These are phyloP conservation scores for Axinella damicornis DNA, from an alignment of 37 sponge, comb jelly and placozoan genomes.

Conservation along the genomic window DNA sequence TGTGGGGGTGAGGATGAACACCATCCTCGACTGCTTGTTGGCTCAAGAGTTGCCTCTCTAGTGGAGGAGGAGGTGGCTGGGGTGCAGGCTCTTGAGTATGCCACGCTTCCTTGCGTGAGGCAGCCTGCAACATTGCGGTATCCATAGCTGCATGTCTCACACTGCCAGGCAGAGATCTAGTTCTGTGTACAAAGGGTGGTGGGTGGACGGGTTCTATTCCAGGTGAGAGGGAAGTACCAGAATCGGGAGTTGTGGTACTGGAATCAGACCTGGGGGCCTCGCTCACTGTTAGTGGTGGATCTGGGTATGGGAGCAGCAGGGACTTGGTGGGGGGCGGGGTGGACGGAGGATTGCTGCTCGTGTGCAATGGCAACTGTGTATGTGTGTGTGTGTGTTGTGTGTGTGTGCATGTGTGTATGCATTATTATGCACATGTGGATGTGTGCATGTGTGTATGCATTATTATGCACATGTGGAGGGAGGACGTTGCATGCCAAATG, in stretches of 20 bases:
- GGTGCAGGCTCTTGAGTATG: too few relatives aligned
- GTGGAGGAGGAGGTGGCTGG: too few relatives aligned
- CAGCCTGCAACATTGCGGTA: too few relatives aligned
- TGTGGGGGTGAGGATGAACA: not conserved
- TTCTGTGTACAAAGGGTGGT: too few relatives aligned
- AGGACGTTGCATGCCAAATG: too few relatives aligned
- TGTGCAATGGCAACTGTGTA: not conserved
- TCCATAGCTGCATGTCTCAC: too few relatives aligned
- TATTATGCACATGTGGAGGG: not conserved
- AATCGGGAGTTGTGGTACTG: constrained; percentile 47
- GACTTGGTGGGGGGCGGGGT: not conserved
- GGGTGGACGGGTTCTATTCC: constrained; percentile 4
- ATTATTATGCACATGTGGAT: not conserved
- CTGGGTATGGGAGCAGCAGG: not conserved
- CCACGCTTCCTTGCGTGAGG: too few relatives aligned
- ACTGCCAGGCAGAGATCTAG: too few relatives aligned
- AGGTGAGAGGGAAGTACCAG: constrained; percentile 54
- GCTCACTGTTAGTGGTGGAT: not conserved
- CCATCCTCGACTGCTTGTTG: not conserved
- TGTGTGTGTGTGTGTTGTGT: not conserved
- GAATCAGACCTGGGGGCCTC: constrained; percentile 14
- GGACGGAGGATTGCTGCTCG: not conserved
- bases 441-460: too few relatives aligned
- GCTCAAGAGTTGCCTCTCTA: too few relatives aligned
- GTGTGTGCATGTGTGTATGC: not conserved